Percentiles rank a stretch among this genome's conserved stretches.
Evolutionary conservation across 2,797 vertebrate genomes (phyloP).

Genomic region (Chromobotia macracanthus): DNA sequence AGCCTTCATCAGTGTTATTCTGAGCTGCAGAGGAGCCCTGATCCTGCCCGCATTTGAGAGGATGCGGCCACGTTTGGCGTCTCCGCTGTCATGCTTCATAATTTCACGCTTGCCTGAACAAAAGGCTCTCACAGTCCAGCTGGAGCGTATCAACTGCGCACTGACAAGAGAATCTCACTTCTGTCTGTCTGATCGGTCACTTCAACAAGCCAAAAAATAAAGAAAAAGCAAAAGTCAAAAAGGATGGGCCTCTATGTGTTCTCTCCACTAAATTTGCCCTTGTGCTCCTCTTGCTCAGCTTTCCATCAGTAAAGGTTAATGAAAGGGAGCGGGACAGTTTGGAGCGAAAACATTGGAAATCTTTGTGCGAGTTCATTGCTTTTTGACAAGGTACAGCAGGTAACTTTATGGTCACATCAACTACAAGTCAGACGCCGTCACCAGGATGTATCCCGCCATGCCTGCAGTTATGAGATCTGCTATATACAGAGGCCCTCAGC

Average conservation of each 20-base stretch:
- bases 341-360: conserved; percentile 58
- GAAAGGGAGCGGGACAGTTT: conserved; percentile 58
- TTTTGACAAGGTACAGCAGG: conserved; percentile 57
- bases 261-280: conserved; percentile 52
- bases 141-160: conserved; percentile 55
- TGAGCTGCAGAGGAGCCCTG: conserved; percentile 21
- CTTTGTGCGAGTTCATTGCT: conserved; percentile 50
- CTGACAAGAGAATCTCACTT: conserved; percentile 57
- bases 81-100: conserved; percentile 60
- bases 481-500: conserved; percentile 49
- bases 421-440: conserved; percentile 37
- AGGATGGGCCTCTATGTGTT: conserved; percentile 25
- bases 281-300: conserved; percentile 31
- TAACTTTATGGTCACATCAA: conserved; percentile 57
- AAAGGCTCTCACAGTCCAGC: conserved; percentile 60
- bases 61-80: conserved; percentile 52
- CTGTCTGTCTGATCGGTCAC: conserved; percentile 60
- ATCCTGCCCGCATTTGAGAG: conserved; percentile 30
- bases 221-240: conserved; percentile 41
- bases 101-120: conserved; percentile 64
- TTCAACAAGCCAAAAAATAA: conserved; percentile 46
- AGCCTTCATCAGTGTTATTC: conserved; percentile 46
- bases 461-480: conserved; percentile 42
- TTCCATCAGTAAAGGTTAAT: conserved; percentile 63
- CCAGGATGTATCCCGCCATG: conserved; percentile 29